Percentiles rank a stretch among this genome's conserved stretches.
Evolutionary conservation across 1,140 invertebrate species (phyloP).

Genomic region (Magallana gigas): DNA sequence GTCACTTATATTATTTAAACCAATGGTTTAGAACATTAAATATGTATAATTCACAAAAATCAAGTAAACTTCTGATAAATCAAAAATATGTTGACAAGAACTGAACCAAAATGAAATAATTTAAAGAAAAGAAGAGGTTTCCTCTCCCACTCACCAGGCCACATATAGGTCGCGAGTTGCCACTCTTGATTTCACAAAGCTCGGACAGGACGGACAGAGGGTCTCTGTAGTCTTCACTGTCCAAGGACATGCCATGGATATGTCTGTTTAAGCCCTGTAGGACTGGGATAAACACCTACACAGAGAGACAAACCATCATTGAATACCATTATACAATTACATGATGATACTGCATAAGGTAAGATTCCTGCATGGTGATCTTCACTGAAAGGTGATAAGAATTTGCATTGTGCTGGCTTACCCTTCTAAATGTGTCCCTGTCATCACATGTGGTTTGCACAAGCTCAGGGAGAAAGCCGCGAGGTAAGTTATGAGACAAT

Average conservation of each 20-base stretch:
- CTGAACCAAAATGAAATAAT: too few species aligned
- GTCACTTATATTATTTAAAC: too few species aligned
- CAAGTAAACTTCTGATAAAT: too few species aligned
- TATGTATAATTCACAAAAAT: too few species aligned
- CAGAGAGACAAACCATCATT: neutral
- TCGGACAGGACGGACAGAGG: constrained; percentile 85
- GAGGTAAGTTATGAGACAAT: constrained; percentile 84
- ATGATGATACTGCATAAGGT: too few species aligned
- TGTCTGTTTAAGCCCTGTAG: constrained; percentile 85
- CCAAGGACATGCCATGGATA: constrained; percentile 86
- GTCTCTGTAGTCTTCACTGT: constrained; percentile 86
- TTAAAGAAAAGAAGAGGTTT: neutral
- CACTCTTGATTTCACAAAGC: constrained; percentile 86
- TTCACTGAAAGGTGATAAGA: neutral
- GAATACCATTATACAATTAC: neutral
- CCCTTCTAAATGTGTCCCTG: constrained; percentile 82
- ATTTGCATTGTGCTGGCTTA: constrained; percentile 70
- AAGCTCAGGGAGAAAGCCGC: constrained; percentile 85
- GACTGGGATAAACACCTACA: constrained; percentile 84
- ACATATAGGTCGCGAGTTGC: constrained; percentile 87
- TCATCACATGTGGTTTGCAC: constrained; percentile 82
- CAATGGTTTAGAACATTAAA: too few species aligned
- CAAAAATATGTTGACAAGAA: too few species aligned
- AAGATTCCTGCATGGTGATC: too few species aligned
- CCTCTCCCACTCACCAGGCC: constrained; percentile 83